Evolutionary conservation across 2,888 invertebrate genomes (phyloP), one percentile per base, ranked within the genome.

Genomic region (Cinara cedri): DNA sequence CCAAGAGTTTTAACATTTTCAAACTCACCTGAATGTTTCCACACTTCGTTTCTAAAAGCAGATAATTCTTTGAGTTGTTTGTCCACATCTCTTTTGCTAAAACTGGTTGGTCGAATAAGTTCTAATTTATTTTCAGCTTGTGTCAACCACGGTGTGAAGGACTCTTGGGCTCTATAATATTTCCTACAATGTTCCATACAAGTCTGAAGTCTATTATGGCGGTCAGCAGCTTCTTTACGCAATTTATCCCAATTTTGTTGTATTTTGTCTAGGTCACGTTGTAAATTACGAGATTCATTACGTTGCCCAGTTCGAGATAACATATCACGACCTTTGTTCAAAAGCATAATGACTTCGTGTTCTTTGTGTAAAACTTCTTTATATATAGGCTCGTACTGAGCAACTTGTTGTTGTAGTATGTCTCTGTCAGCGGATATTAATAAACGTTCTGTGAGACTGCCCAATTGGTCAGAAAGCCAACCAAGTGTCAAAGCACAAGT

Each of bases 1-100:
- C 97, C 97, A 3, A 94, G 87, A 0, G 92, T 91, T 84, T 91
- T 91, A 83, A 93, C 93, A 86, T 93, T 94, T 84, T 97, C 97
- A 84, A 93, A 96, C 86, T 97, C 97, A 13, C 96, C 96, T 16
- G 95, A 93, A 84, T 93, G 94, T 86, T 96, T 95, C 92, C 96
- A 94, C 0, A 97, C 91, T 84, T 97, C 97, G 84, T 96, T 96
- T 83, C 96, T 90, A 88, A 97, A 93, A 70, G 90, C 90, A 84
- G 96, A 95, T 78, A 97, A 87, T 84, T 97, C 96, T 74, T 93
- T 91, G 6, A 97, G 87, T 85, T 96, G 95, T 83, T 92, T 92
- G 85, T 95, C 95, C 19, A 96, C 91, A 83, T 95, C 94, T 81
- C 92, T 90, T 84, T 93, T 93, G 82, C 93, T 93, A 87, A 96